Conservation (phyloP, 2,888 invertebrate genomes). For the Drosophila demipolita region DNA sequence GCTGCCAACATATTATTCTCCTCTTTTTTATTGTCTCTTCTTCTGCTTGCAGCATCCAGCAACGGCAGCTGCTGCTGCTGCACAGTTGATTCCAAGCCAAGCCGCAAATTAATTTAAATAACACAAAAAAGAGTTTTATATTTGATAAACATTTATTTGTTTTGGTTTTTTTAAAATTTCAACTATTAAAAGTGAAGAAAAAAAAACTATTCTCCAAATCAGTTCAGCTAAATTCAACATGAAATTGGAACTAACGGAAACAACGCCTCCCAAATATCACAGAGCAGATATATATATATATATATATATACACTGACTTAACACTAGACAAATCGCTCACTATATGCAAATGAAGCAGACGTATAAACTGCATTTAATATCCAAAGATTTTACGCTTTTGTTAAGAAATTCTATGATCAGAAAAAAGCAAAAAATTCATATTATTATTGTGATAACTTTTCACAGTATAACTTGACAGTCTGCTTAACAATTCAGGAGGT, state of each 20-base stretch:
- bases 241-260: background rate
- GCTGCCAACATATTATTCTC: background rate
- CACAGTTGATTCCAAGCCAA: background rate
- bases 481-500: background rate
- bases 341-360: background rate
- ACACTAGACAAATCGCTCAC: background rate
- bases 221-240: background rate
- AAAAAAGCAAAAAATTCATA: rapidly evolving
- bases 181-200: background rate
- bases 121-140: background rate
- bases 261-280: background rate
- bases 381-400: too few species aligned
- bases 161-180: too few species aligned
- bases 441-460: background rate
- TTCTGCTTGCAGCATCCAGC: slow-evolving; percentile 49
- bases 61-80: slow-evolving; percentile 40
- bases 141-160: background rate
- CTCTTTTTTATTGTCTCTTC: background rate
- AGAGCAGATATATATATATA: background rate
- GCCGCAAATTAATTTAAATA: background rate
- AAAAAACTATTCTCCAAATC: background rate
- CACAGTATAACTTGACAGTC: background rate
- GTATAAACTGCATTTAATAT: background rate
- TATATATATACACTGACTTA: background rate
- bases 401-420: background rate